Conservation (phyloP, 2,113 vertebrate genomes). For the Stegostoma tigrinum region DNA sequence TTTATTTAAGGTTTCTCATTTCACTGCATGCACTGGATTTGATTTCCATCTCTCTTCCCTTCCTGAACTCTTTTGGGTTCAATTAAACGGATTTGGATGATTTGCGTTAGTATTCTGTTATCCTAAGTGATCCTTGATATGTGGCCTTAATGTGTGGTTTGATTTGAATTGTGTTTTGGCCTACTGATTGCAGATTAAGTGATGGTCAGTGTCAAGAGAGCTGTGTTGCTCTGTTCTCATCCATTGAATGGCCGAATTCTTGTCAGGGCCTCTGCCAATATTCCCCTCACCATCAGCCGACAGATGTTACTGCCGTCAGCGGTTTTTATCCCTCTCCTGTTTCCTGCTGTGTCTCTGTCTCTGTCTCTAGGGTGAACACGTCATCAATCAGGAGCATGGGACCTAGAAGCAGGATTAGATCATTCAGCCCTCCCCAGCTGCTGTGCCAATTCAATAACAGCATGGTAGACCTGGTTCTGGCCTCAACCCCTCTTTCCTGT, state of each 20-base stretch:
- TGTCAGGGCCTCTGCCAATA: neutral
- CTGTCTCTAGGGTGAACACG: neutral
- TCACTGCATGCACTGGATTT: neutral
- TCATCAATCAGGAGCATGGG: neutral
- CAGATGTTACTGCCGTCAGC: neutral
- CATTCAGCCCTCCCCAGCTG: too few relatives aligned
- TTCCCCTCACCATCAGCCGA: neutral
- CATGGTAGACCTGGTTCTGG: too few relatives aligned
- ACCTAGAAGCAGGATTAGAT: too few relatives aligned
- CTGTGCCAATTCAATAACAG: too few relatives aligned
- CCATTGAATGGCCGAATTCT: neutral
- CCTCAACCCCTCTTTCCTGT: too few relatives aligned
- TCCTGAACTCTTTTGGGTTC: neutral
- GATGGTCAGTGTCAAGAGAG: neutral
- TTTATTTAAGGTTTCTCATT: neutral
- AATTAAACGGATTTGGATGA: neutral
- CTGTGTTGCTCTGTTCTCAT: neutral
- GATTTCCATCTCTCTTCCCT: neutral
- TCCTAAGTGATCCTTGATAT: neutral
- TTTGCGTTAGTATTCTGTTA: neutral
- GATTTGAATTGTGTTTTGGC: neutral
- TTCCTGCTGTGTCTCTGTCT: neutral
- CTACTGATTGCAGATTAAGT: neutral
- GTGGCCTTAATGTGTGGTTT: neutral
- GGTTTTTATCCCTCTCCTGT: neutral